phyloP scores from a whole-genome alignment of 2,113 vertebrate genomes.

The Lathamus discolor region DNA sequence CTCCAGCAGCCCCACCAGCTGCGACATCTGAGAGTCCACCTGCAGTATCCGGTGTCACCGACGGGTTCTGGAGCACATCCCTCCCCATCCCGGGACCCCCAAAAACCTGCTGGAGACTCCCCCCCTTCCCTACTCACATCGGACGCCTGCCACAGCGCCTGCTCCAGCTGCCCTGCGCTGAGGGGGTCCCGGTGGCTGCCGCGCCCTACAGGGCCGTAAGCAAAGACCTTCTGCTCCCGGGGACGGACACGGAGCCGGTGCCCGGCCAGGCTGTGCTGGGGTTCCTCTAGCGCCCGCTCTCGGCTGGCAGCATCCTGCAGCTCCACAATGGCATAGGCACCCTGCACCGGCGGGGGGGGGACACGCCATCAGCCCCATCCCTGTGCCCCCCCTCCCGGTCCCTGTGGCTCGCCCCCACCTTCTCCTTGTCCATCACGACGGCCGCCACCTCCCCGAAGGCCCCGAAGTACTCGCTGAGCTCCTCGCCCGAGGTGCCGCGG shows the following conservation, averaged over 20 bases:
- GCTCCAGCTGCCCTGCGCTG: slow-evolving; percentile 70
- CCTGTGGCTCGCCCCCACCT: slow-evolving; percentile 58
- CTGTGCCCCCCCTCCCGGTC: rapidly evolving
- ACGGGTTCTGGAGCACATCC: neutral
- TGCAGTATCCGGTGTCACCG: neutral
- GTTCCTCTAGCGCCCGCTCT: slow-evolving; percentile 69
- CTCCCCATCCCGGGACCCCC: no score
- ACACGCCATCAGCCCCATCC: neutral
- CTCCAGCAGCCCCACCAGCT: slow-evolving; percentile 79
- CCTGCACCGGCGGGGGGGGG: slow-evolving; percentile 69
- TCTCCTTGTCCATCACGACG: slow-evolving; percentile 91
- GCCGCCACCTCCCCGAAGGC: slow-evolving; percentile 80
- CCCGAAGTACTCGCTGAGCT: slow-evolving; percentile 81
- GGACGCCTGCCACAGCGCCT: slow-evolving; percentile 70
- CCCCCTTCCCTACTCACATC: slow-evolving; percentile 70
- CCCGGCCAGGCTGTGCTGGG: slow-evolving; percentile 77
- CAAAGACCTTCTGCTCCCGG: slow-evolving; percentile 44
- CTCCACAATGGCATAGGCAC: slow-evolving; percentile 88
- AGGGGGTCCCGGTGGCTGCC: slow-evolving; percentile 48
- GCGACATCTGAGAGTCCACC: slow-evolving; percentile 84
- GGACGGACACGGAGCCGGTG: slow-evolving; percentile 83
- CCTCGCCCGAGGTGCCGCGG: slow-evolving; percentile 73
- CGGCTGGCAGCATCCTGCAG: slow-evolving; percentile 70
- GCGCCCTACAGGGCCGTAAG: slow-evolving; percentile 74
- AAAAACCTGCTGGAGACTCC: neutral